phyloP scores from a whole-genome alignment of 2,888 invertebrate genomes.

The Paralinhomoeus sp. region DNA sequence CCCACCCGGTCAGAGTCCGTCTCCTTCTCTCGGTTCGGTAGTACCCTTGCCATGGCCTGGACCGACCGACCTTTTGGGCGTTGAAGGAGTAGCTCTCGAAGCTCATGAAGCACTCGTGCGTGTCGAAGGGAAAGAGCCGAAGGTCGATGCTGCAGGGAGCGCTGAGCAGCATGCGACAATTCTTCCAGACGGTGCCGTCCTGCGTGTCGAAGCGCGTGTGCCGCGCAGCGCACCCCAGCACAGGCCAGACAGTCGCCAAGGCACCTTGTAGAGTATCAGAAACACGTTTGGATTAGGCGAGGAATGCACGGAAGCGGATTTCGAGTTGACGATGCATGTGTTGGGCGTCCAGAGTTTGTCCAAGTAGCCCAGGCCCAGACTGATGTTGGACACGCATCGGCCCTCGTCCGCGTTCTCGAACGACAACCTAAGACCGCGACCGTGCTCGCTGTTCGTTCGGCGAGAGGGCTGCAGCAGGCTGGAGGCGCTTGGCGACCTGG shows the following conservation, averaged over 20 bases:
- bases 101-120: conserved; percentile 2
- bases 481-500: no score
- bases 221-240: no score
- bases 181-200: conserved; percentile 4
- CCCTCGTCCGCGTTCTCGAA: neutral
- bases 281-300: conserved; percentile 5
- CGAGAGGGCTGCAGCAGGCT: no score
- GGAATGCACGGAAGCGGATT: conserved; percentile 1
- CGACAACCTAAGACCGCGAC: neutral
- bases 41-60: no score
- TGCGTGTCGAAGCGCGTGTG: no score
- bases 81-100: conserved; percentile 6
- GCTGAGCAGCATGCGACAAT: conserved; percentile 3
- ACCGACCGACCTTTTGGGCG: conserved; percentile 1
- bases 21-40: no score
- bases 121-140: conserved; percentile 6
- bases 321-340: conserved; percentile 2
- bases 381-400: neutral
- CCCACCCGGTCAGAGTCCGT: neutral
- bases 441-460: no score
- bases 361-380: conserved; percentile 4
- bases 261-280: conserved; percentile 5
- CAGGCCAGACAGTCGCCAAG: no score
- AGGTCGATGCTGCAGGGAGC: conserved; percentile 6
- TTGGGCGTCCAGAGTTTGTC: conserved; percentile 2